Conservation (phyloP, 2,888 invertebrate genomes). For the Endomychus coccineus region DNA sequence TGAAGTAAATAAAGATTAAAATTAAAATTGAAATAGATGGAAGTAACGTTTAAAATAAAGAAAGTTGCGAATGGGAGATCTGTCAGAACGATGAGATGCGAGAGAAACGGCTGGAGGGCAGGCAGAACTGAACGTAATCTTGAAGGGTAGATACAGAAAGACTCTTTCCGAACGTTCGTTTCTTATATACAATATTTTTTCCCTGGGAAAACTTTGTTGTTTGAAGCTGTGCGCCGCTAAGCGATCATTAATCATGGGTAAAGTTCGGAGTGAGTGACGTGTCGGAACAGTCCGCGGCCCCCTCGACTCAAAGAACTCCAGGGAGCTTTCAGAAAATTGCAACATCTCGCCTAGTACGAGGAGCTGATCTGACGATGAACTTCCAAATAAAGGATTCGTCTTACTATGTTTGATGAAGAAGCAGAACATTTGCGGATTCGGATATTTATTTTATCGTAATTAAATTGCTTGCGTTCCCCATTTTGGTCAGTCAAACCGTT, state of each 20-base stretch:
- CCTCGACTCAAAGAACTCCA: slow-evolving; percentile 37
- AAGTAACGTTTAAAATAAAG: slow-evolving; percentile 28
- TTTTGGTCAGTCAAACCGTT: too few species aligned
- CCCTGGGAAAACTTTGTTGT: slow-evolving; percentile 58
- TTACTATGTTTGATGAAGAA: too few species aligned
- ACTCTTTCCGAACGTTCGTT: slow-evolving; percentile 45
- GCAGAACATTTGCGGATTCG: too few species aligned
- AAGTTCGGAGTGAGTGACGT: slow-evolving; percentile 49
- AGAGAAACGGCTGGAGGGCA: slow-evolving; percentile 17
- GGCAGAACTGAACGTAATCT: slow-evolving; percentile 40
- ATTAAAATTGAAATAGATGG: slow-evolving; percentile 17
- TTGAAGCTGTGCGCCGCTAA: slow-evolving; percentile 50
- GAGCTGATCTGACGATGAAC: too few species aligned
- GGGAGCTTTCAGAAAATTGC: slow-evolving; percentile 46
- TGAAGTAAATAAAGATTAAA: too few species aligned
- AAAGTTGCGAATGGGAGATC: slow-evolving; percentile 24
- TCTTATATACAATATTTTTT: slow-evolving; percentile 47
- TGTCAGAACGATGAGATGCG: slow-evolving; percentile 18
- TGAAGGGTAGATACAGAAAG: slow-evolving; percentile 47
- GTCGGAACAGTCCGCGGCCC: slow-evolving; percentile 38
- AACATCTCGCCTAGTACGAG: slow-evolving; percentile 40
- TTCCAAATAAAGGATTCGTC: too few species aligned
- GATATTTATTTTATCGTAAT: too few species aligned
- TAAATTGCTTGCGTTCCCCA: too few species aligned
- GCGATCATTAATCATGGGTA: slow-evolving; percentile 53